These are phyloP conservation scores for Aphidius ervi DNA, from an alignment of 1,140 invertebrate genomes.

Conservation along the genomic window DNA sequence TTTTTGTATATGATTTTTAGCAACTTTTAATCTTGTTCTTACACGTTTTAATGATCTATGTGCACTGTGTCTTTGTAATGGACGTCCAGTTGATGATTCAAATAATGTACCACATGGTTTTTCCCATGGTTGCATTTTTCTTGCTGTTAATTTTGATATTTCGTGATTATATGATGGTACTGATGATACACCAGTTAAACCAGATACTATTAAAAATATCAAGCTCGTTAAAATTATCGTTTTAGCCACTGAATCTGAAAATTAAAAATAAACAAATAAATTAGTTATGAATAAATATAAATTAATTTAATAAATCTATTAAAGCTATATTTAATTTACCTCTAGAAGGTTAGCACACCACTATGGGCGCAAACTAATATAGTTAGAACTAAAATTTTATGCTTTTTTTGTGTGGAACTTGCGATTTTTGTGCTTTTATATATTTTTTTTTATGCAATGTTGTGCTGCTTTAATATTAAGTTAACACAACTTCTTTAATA, in stretches of 20 bases:
- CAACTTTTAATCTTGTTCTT: slow-evolving; percentile 44
- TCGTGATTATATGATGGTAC: slow-evolving; percentile 28
- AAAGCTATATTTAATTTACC: neutral
- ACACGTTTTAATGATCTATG: slow-evolving; percentile 45
- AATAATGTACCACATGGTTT: slow-evolving; percentile 45
- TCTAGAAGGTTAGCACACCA: no score
- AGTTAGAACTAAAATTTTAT: no score
- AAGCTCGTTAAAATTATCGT: slow-evolving; percentile 46
- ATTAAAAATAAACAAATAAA: slow-evolving; percentile 3
- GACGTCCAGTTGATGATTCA: slow-evolving; percentile 29
- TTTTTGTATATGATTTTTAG: slow-evolving; percentile 43
- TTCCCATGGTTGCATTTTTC: slow-evolving; percentile 41
- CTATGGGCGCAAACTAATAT: no score
- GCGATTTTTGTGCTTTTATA: no score
- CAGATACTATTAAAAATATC: slow-evolving; percentile 41
- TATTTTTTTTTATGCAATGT: no score
- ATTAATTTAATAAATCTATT: neutral
- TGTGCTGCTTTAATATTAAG: no score
- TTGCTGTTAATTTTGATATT: slow-evolving; percentile 23
- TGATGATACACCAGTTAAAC: slow-evolving; percentile 30
- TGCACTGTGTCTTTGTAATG: slow-evolving; percentile 40
- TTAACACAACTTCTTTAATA: no score
- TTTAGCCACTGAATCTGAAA: slow-evolving; percentile 46
- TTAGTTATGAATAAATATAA: slow-evolving; percentile 6
- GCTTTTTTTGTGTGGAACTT: no score